Evolutionary conservation across 30 jellyfish, hydroid and myxozoan genomes (phyloP), one percentile per base, ranked within the genome.

Genomic region (Calvadosia cruxmelitensis): DNA sequence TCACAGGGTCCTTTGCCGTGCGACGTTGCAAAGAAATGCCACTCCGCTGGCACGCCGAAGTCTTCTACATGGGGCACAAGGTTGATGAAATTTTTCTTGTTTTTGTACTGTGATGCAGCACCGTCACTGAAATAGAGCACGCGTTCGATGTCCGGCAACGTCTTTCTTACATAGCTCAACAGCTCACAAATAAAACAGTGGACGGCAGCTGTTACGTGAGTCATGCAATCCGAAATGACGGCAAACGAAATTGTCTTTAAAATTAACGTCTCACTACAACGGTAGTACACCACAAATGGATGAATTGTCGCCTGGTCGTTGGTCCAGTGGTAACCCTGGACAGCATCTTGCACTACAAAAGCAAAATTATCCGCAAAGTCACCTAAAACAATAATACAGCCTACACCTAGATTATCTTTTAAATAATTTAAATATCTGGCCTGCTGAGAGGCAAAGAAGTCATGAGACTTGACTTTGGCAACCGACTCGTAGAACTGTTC

Each of bases 1-100:
- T 80, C 78, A 42, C 66, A 73, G 1, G 75, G 92, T 25, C 92
- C 72, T 66, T 72, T 64, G 49, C 93, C 80, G 33, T 81, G 85
- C 63, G 77, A 51, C 23, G 83, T 81, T 3, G 86, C 88, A 79
- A 80, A 80, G 71, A 76, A 76, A 67, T 76, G 76, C 77, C 81
- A 70, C 35, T 77, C 90, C 62, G 77, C 77, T 24, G 77, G 78
- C 7, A 78, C 72, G 5, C 84, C 92, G 57, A 68, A 80, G 57
- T 80, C 83, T 23, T 70, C 25, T 48, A 68, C 49, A 33, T 78
- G 83, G 24, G 33, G 12, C 28, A 79, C 53, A 32, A 78, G 83
- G 50, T 78, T 68, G 0, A 31, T 0, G 53, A 69, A 69, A 61
- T 52, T 67, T 5, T 76, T 76, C 2, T 24, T 15, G 64, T 34